Evolutionary conservation across 2,113 vertebrate genomes (phyloP).

Genomic region (Thamnophis sirtalis): DNA sequence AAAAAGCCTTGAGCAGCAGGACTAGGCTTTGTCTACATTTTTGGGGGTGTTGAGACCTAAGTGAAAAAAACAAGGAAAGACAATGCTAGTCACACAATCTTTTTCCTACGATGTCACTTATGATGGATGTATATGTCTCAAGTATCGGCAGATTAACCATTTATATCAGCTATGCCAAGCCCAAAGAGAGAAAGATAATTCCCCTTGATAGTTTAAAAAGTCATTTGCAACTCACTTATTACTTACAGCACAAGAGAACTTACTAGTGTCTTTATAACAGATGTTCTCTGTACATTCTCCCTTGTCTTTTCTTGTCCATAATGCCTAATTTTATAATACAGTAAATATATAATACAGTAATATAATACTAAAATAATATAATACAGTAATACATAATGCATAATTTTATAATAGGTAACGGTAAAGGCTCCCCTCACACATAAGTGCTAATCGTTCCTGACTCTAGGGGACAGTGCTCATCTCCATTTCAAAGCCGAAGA

Average conservation of each 20-base stretch:
- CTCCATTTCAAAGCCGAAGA: too few relatives aligned
- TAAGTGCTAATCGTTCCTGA: too few relatives aligned
- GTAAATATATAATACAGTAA: not conserved
- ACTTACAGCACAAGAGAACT: not conserved
- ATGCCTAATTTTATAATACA: not conserved
- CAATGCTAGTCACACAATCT: not conserved
- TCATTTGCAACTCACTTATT: not conserved
- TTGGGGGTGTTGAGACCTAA: not conserved
- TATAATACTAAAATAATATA: not conserved
- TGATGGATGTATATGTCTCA: not conserved
- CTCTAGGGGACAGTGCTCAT: too few relatives aligned
- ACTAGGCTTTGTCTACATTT: not conserved
- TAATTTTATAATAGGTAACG: not conserved
- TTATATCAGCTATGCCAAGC: not conserved
- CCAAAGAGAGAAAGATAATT: not conserved
- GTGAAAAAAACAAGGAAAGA: not conserved
- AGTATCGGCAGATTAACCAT: not conserved
- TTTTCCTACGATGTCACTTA: not conserved
- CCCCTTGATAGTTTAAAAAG: not conserved
- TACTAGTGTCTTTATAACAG: not conserved
- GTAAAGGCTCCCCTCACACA: too few relatives aligned
- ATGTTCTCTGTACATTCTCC: not conserved
- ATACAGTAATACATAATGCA: not conserved
- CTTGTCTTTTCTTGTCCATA: not conserved
- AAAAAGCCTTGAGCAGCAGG: not conserved